Evolutionary conservation across 1,140 invertebrate genomes (phyloP), one percentile per base, ranked within the genome.

Genomic region (Spodoptera litura): DNA sequence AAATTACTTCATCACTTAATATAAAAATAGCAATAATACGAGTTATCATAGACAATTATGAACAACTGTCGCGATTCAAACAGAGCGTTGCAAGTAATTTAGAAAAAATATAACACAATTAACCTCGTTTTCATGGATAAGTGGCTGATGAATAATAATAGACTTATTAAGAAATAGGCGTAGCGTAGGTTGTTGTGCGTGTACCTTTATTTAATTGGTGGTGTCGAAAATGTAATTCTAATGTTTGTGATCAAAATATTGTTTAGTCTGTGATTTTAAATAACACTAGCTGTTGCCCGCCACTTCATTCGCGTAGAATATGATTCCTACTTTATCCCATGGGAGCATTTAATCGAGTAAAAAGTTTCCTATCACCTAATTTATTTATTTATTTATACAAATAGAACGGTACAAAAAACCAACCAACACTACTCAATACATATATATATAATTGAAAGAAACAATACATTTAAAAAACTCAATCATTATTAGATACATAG

Each of bases 111-210:
- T 52, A 74, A 15, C 80, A 74, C 80, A 79, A 84, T 86, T 89
- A 88, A 87, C 85, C 85, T 75, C 81, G 56, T 89, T 89, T 87
- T 86, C 85, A 91, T 85, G 87, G 83, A 86, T 89, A 85, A 89
- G 75, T 87, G 88, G 70, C 15, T 51, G 64, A 81, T 83, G 62
- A 83, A 80, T 79, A 73, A 80, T 83, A 71, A 55, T 73, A 35
- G 31, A 59, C n/a, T 74, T 64, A 71, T 81, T 68, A 72, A 81
- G 71, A 81, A 80, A 81, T 76, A 71, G 20, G 44, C 64, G 12
- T 52, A 55, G 35, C n/a, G 49, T 76, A 56, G 5, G 13, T 15
- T 76, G 56, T 38, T n/a, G n/a, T n/a, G n/a, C n/a, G 59, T 31
- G 53, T 49, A 72, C 53, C 70, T 44, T 58, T n/a, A 49, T 9